Evolutionary conservation across 2,797 vertebrate genomes (phyloP).

Genomic region (Spheniscus humboldti): DNA sequence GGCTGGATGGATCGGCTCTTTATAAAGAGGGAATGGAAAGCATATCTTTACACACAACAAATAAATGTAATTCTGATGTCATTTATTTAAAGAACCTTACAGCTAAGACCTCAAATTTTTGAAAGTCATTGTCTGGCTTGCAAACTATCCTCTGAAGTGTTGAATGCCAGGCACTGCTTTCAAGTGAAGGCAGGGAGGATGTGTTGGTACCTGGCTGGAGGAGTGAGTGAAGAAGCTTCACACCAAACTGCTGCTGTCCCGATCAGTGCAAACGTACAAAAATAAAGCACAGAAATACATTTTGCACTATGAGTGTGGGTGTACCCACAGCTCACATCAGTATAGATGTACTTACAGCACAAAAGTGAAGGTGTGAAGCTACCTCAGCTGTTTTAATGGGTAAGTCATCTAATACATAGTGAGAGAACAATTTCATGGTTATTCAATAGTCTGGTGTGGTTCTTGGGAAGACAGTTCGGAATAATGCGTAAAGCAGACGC

Average conservation of each 20-base stretch:
- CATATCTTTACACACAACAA: not conserved
- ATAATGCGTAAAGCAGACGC: accelerated
- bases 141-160: not conserved
- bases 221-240: not conserved
- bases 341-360: not conserved
- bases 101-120: not conserved
- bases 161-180: not conserved
- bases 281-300: not conserved
- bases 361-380: not conserved
- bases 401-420: not conserved
- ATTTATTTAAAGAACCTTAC: not conserved
- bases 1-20: not conserved
- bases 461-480: not conserved
- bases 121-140: not conserved
- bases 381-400: not conserved
- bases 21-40: not conserved
- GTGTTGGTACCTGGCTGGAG: not conserved
- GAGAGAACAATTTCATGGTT: not conserved
- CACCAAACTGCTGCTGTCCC: not conserved
- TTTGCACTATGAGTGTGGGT: accelerated
- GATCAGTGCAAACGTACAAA: accelerated
- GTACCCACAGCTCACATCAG: not conserved
- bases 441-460: not conserved
- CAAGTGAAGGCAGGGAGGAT: not conserved
- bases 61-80: not conserved